Evolutionary conservation across 1,140 invertebrate genomes (phyloP).

Genomic region (Bombus cullumanus): DNA sequence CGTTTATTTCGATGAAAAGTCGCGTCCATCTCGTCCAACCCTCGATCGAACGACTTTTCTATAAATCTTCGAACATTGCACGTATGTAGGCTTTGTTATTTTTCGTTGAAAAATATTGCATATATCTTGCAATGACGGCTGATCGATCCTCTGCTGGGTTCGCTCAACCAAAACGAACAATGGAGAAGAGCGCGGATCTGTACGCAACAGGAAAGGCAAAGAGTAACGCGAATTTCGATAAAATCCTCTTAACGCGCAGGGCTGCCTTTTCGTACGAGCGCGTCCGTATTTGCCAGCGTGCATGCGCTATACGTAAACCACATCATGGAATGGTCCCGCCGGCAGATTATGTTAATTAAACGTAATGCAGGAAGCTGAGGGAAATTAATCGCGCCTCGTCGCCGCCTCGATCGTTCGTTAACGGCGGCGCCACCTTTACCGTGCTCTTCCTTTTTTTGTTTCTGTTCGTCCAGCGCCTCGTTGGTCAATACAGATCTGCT

Average conservation of each 20-base stretch:
- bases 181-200: too few relatives aligned
- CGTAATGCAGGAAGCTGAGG: conserved; percentile 66
- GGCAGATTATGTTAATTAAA: conserved; percentile 71
- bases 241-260: background rate
- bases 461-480: background rate
- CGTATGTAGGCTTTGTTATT: too few relatives aligned
- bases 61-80: too few relatives aligned
- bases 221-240: background rate
- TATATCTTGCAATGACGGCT: too few relatives aligned
- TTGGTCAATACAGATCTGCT: too few relatives aligned
- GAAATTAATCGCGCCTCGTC: conserved; percentile 65
- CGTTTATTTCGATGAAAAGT: background rate
- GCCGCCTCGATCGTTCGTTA: conserved; percentile 57
- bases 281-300: background rate
- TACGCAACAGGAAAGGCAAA: background rate
- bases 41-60: background rate
- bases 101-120: too few relatives aligned
- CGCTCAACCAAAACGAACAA: too few relatives aligned
- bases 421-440: conserved; percentile 42
- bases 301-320: conserved; percentile 33
- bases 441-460: background rate
- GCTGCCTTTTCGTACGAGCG: background rate
- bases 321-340: conserved; percentile 22
- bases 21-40: background rate
- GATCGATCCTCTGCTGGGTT: too few relatives aligned